Base-by-base conservation (phyloP, 92 coral and sea anemone genomes). In the Muricea muricata region DNA sequence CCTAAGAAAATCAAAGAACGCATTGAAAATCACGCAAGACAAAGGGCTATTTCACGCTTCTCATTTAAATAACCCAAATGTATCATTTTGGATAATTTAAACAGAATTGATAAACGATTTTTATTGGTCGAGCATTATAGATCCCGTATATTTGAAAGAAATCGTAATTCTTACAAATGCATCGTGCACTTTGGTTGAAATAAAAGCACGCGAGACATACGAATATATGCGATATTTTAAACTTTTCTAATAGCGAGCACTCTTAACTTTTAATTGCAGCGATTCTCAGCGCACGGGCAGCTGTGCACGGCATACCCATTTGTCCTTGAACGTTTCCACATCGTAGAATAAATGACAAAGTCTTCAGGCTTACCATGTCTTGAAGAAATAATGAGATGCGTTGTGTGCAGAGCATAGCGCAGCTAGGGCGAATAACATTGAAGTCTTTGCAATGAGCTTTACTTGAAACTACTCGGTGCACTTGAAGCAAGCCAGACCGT, bases 51-150 rank as follows among this genome's bases (percentile, higher is more conserved):
- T 78, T 35, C 24, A 58, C 30, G 55, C 23, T 78, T 20, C 35
- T 57, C 28, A 56, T 56, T 56, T 78, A 78, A 78, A 78, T 78
- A 78, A 58, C 83, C 76, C 35, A 3, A 78, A 78, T 55, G 83
- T 78, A 56, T 77, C 82, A 47, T 78, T 56, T 78, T 18, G 70
- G 39, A 34, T 57, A 33, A 78, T 78, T 78, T 56, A 58, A 56
- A 78, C 58, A 78, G 31, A 33, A 78, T 78, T 56, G 58, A 78
- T 61, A 35, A 78, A 63, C 34, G 37, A 11, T 26, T 26, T 63
- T 63, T 39, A 63, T 63, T 26, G 33, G 68, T 61, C 30, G 31
- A 14, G 21, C 26, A 46, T 75, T 56, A 58, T 75, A 46, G 52
- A 21, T 25, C 37, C 65, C 17, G 34, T 48, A 33, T 10, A 48